phyloP scores from a whole-genome alignment of 2,113 vertebrate genomes.

The Jaculus jaculus region DNA sequence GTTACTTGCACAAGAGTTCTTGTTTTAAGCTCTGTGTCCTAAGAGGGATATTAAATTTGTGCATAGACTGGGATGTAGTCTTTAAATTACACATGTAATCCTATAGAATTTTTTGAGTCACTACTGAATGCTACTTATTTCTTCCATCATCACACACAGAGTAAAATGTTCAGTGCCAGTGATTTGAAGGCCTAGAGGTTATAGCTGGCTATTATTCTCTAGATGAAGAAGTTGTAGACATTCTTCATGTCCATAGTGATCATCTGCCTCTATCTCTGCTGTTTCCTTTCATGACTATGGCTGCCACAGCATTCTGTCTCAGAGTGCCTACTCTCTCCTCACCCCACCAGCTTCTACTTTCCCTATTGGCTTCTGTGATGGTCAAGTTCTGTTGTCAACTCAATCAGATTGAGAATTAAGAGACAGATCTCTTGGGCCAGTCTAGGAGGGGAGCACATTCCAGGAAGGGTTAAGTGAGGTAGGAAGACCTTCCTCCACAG shows the following conservation, averaged over 20 bases:
- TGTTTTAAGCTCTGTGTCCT: not conserved
- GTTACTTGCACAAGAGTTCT: not conserved
- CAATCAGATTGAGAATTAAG: no score
- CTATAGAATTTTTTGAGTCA: conserved; percentile 6
- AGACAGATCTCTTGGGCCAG: no score
- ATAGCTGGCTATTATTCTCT: not conserved
- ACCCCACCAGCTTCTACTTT: conserved; percentile 4
- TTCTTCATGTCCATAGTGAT: not conserved
- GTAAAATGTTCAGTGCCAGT: not conserved
- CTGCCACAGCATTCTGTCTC: not conserved
- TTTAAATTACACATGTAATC: not conserved
- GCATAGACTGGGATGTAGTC: not conserved
- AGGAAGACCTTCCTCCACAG: no score
- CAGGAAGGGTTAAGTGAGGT: no score
- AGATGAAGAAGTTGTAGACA: not conserved
- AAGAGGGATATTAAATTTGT: conserved; percentile 20
- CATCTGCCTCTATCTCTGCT: not conserved
- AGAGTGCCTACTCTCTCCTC: not conserved
- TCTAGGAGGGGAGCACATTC: no score
- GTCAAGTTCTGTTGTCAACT: no score
- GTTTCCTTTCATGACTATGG: not conserved
- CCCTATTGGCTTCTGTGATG: not conserved
- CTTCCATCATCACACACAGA: not conserved
- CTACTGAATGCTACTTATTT: not conserved
- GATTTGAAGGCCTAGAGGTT: not conserved